These are phyloP conservation scores for Nothoprocta perdicaria DNA, from an alignment of 2,113 vertebrate species.

Conservation along the genomic window DNA sequence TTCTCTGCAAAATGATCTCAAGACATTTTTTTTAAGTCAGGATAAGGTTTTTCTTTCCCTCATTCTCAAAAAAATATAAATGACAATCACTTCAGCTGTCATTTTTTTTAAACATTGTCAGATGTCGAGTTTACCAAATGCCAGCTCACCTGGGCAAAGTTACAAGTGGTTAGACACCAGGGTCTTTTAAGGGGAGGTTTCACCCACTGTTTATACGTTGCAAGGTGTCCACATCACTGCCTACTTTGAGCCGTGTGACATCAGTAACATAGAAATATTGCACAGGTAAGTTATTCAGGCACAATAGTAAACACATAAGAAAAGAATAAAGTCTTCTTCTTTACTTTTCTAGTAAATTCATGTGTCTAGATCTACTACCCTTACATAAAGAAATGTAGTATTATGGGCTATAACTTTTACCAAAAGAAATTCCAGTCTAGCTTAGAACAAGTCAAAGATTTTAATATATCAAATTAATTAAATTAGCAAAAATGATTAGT, in stretches of 20 bases:
- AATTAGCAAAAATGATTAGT: too few species aligned
- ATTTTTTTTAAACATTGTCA: neutral
- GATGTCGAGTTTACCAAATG: neutral
- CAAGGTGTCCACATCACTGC: neutral
- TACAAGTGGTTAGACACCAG: neutral
- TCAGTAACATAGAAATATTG: neutral
- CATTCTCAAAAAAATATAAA: neutral
- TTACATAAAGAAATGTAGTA: neutral
- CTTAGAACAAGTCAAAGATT: neutral
- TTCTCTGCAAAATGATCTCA: neutral
- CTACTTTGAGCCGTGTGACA: neutral
- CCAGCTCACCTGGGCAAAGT: neutral
- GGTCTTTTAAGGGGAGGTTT: neutral
- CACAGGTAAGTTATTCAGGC: neutral
- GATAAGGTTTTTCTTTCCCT: neutral
- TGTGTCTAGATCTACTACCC: neutral
- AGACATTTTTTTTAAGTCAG: neutral
- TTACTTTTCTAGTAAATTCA: neutral
- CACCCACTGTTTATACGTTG: neutral
- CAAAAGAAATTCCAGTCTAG: neutral
- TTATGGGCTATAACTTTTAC: neutral
- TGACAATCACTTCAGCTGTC: neutral
- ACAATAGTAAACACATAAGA: neutral
- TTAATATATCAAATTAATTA: too few species aligned
- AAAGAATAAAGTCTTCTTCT: neutral